Evolutionary conservation across 1,140 invertebrate genomes (phyloP), one percentile per base, ranked within the genome.

Genomic region (Drosophila seguyi): DNA sequence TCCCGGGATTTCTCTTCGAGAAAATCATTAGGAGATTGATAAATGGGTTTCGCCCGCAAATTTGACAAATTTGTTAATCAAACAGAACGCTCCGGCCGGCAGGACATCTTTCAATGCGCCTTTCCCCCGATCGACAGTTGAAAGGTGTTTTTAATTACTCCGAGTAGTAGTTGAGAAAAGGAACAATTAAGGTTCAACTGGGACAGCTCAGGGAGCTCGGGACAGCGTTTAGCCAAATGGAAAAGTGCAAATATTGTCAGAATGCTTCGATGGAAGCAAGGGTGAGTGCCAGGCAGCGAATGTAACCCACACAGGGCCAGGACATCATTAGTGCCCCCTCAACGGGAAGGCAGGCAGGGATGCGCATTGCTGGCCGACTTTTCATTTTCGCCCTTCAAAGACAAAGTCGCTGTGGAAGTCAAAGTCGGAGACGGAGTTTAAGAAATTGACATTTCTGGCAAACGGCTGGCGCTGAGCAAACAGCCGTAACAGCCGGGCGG

Each of bases 71-170:
- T 88, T 71, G 69, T 81, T 81, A 90, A 85, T 90, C 84, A 84
- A 88, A 88, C 77, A 90, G 67, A 80, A 68, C 58, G 82, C 50
- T 53, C 45, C 11, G 16, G 16, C 47, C 18, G 39, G 25, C 39
- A 67, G 59, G 42, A 79, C 68, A 58, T 69, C 22, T 27, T 27
- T 47, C 45, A 47, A 14, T 27, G 45, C 7, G 45, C 22, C 65
- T 60, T 75, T 66, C 50, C 66, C 56, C 29, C 34, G 48, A 69
- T 75, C 59, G 75, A 84, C 81, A 80, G 78, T 74, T 87, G 81
- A 91, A 91, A 91, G 88, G 88, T 91, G 88, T 91, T 85, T 91
- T 91, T 91, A 91, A 91, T 91, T 91, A 91, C 88, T 85, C 56
- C 48, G 56, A 81, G 72, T 76, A 90, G 80, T 82, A 90, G 80